A percentile compares a stretch with the other conserved stretches of the same genome.
Conservation (phyloP, 53 echinoderm and acorn worm species). For the Antedon mediterranea region DNA sequence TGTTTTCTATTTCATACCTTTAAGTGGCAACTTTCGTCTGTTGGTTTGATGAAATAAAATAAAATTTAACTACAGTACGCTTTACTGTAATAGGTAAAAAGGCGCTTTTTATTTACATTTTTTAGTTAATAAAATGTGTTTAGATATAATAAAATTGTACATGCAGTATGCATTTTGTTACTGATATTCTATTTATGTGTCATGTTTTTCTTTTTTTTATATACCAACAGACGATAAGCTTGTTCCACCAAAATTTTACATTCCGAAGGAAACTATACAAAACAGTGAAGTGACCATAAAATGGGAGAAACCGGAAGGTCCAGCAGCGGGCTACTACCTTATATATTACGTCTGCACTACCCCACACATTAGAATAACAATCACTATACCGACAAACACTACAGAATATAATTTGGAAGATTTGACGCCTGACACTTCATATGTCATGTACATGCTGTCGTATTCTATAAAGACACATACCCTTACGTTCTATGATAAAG, state of each 20-base stretch:
- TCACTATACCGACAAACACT: not conserved
- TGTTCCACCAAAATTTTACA: not conserved
- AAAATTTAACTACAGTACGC: too few species aligned
- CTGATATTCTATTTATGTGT: too few species aligned
- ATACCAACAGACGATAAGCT: not conserved
- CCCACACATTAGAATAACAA: not conserved
- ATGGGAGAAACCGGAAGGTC: not conserved
- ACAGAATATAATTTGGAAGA: not conserved
- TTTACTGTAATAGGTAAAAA: too few species aligned
- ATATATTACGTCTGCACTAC: not conserved
- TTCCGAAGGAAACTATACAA: not conserved
- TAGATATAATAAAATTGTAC: too few species aligned
- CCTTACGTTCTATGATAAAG: not conserved
- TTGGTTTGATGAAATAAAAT: too few species aligned
- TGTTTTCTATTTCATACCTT: too few species aligned
- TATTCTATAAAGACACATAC: not conserved
- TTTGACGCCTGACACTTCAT: not conserved
- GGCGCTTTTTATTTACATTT: too few species aligned
- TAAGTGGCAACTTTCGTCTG: too few species aligned
- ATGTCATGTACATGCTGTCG: not conserved
- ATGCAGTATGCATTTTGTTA: too few species aligned
- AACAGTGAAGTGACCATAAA: not conserved
- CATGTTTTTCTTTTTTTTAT: too few species aligned
- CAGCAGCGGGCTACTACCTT: not conserved
- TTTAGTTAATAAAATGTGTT: too few species aligned